Evolutionary conservation across 2,113 vertebrate species (phyloP), one percentile per base, ranked within the genome.

Genomic region (Thunnus thynnus): DNA sequence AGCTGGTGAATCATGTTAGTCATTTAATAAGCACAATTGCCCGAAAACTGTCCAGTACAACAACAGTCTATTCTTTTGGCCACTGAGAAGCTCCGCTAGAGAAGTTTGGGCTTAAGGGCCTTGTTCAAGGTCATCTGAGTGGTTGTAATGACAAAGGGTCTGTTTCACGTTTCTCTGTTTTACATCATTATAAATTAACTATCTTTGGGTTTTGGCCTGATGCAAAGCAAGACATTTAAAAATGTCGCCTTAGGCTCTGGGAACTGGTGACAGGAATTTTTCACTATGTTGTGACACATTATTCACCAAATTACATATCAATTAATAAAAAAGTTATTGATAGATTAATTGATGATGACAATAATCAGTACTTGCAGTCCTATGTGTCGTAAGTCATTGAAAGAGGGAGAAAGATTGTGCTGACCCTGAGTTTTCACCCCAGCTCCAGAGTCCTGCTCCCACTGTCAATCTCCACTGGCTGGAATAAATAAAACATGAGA

Each of bases 401-500:
- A 54, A 74, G 16, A 36, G 36, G 56, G 3, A 62, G 56, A 64
- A 47, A 22, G 69, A 80, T 63, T 80, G 48, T 64, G 48, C 76
- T 72, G 76, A 87, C 46, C 64, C 70, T 22, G 58, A 63, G 55
- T 32, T 18, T 55, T 68, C 69, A 64, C 55, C 30, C 52, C 9
- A n/a, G 63, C 52, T 72, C 74, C 48, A 41, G 55, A 64, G 70
- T 27, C 47, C 32, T 18, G 46, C 54, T 54, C 32, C 60, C 22
- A 27, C 57, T 54, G 60, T 73, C 75, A 69, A 57, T 80, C 78
- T 84, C 13, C 22, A 50, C 48, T 57, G 63, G 63, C 44, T 22
- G 46, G 55, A 56, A 84, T 84, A 72, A 83, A 86, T 85, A 87
- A 89, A 85, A 86, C 78, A 89, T 81, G 56, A 88, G 75, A 25